A percentile compares a stretch with the other conserved stretches of the same genome.
phyloP scores from a whole-genome alignment of 2,888 invertebrate genomes.

The Eretmocerus hayati region DNA sequence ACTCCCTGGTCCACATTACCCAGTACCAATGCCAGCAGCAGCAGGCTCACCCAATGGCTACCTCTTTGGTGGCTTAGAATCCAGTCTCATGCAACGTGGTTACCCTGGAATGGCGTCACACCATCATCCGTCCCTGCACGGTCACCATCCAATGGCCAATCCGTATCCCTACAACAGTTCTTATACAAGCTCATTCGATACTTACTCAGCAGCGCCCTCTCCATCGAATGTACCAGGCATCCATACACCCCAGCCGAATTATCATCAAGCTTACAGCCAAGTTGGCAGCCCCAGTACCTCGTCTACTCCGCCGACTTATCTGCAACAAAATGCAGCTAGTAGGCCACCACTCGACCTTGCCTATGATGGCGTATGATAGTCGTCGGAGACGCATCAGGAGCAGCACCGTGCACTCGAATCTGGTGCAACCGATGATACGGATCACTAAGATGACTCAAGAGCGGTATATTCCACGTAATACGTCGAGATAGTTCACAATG shows the following conservation, averaged over 20 bases:
- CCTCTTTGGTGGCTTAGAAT: constrained; percentile 41
- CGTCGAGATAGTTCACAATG: too few species aligned
- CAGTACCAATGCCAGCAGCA: constrained; percentile 41
- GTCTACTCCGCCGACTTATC: constrained; percentile 26
- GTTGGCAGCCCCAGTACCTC: constrained; percentile 29
- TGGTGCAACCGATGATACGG: too few species aligned
- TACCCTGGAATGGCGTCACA: constrained; percentile 21
- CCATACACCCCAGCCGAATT: constrained; percentile 65
- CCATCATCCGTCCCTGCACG: constrained; percentile 27
- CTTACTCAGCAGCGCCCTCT: constrained; percentile 50
- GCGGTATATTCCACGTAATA: too few species aligned
- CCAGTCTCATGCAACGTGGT: constrained; percentile 42
- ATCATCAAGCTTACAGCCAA: constrained; percentile 46
- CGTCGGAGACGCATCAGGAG: too few species aligned
- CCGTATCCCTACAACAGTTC: constrained; percentile 41
- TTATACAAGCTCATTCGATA: constrained; percentile 43
- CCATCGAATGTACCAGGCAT: constrained; percentile 49
- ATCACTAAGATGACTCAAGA: too few species aligned
- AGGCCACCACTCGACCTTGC: constrained; percentile 42
- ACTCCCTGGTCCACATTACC: constrained; percentile 45
- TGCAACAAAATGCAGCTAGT: constrained; percentile 26
- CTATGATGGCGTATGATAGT: constrained; percentile 46
- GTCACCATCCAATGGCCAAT: constrained; percentile 25
- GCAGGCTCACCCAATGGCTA: constrained; percentile 41
- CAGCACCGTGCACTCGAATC: too few species aligned